Base-by-base conservation (phyloP, 1,140 invertebrate species). In the Drosophila watanabei region DNA sequence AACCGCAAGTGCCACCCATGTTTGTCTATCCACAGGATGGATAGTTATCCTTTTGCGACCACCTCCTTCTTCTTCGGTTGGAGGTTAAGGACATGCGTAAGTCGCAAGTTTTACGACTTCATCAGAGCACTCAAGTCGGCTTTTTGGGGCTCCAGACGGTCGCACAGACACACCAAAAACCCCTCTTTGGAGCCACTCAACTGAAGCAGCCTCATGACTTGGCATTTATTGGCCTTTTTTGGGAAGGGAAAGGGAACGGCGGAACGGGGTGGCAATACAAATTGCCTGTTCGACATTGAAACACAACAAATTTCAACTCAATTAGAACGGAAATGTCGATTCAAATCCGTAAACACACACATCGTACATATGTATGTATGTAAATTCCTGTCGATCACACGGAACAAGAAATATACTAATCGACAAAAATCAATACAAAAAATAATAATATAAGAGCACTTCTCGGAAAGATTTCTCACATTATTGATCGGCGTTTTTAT, bases 31-130 rank as follows among this genome's bases (percentile, higher is more conserved):
- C 33, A 33, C 30, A 6, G 33, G 52, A 37, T 35, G 39, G 39
- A 51, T 56, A 66, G 33, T 71, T 70, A 86, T 86, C 63, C 48
- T 20, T 45, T 39, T 20, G 5, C 0, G 43, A n/a, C 10, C n/a
- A 5, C 41, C 43, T 72, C 20, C 56, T 60, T 7, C 35, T 60
- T 7, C 35, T 49, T 20, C 16, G 10, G 18, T 41, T 18, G 56
- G 18, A 54, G 37, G 70, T 35, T 60, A 72, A 73, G 69, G 70
- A 73, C 68, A 80, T 82, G 70, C 62, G 58, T 71, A 80, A 80
- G 59, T 51, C 75, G 58, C 68, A 69, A 78, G 77, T 84, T 80
- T 80, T 63, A 89, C 88, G 86, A 89, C 78, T 79, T 81, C 73
- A 88, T 89, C 78, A 71, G 85, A 80, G 62, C 62, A 79, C 76